Evolutionary conservation across 2,888 invertebrate genomes (phyloP).

Genomic region (Saturnia pavonia): DNA sequence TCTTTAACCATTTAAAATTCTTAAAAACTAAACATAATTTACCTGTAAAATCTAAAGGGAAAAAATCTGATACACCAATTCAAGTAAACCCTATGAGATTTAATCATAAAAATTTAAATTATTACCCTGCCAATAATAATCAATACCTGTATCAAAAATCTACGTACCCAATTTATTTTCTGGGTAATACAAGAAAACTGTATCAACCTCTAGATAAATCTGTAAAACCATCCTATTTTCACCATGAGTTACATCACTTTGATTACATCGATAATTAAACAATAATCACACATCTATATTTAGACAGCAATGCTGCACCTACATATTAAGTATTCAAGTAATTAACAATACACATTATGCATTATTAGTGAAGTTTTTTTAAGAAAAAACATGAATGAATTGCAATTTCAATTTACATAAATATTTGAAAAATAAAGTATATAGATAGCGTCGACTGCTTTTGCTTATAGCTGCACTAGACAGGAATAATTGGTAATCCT

Average conservation of each 20-base stretch:
- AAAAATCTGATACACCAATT: slow-evolving; percentile 16
- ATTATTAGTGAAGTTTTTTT: neutral
- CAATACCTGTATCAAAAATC: slow-evolving; percentile 32
- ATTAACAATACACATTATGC: neutral
- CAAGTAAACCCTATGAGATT: slow-evolving; percentile 28
- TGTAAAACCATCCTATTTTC: slow-evolving; percentile 50
- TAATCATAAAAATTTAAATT: slow-evolving; percentile 36
- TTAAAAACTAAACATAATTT: slow-evolving; percentile 18
- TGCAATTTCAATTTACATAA: neutral
- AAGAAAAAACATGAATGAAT: neutral
- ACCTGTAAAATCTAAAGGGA: slow-evolving; percentile 23
- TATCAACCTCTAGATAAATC: slow-evolving; percentile 26
- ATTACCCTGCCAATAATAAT: slow-evolving; percentile 35
- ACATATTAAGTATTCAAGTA: neutral
- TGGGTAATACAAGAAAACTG: slow-evolving; percentile 27
- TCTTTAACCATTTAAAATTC: slow-evolving; percentile 23
- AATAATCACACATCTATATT: neutral
- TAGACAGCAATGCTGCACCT: neutral
- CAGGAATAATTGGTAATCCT: slow-evolving; percentile 43
- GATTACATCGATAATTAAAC: slow-evolving; percentile 47
- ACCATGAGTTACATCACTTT: slow-evolving; percentile 52
- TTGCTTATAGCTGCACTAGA: neutral
- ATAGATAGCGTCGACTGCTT: neutral
- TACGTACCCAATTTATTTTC: slow-evolving; percentile 33
- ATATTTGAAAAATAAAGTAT: neutral